phyloP scores from a whole-genome alignment of 1,140 invertebrate species.

The Arctopsyche grandis region DNA sequence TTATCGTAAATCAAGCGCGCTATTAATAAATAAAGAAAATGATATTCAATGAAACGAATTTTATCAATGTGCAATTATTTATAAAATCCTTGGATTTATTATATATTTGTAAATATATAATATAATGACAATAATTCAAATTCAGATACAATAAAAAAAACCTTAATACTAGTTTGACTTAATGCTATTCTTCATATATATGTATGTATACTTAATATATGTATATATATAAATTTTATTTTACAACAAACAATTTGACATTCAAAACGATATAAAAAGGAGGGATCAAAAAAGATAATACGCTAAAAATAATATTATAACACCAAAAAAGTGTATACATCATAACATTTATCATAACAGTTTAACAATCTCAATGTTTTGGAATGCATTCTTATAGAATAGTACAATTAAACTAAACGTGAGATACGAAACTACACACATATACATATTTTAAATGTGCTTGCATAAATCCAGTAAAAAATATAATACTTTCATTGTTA shows the following conservation, averaged over 20 bases:
- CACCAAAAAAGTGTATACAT: slow-evolving; percentile 1
- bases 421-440: no score
- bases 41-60: neutral
- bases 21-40: neutral
- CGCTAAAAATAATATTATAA: slow-evolving; percentile 4
- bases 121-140: slow-evolving; percentile 2
- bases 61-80: slow-evolving; percentile 29
- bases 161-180: neutral
- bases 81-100: slow-evolving; percentile 11
- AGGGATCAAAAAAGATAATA: slow-evolving; percentile 1
- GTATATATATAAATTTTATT: neutral
- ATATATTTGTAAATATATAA: no score
- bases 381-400: neutral
- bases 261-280: slow-evolving; percentile 5
- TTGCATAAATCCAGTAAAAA: no score
- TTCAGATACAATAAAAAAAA: slow-evolving; percentile 23
- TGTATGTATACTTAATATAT: no score
- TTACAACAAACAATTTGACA: neutral
- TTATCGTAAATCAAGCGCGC: no score
- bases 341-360: neutral
- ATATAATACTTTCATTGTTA: no score
- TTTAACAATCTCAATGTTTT: neutral
- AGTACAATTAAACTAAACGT: no score
- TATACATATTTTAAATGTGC: no score
- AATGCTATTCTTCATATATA: neutral